phyloP scores from a whole-genome alignment of 2,113 vertebrate genomes.

The Agapornis roseicollis region DNA sequence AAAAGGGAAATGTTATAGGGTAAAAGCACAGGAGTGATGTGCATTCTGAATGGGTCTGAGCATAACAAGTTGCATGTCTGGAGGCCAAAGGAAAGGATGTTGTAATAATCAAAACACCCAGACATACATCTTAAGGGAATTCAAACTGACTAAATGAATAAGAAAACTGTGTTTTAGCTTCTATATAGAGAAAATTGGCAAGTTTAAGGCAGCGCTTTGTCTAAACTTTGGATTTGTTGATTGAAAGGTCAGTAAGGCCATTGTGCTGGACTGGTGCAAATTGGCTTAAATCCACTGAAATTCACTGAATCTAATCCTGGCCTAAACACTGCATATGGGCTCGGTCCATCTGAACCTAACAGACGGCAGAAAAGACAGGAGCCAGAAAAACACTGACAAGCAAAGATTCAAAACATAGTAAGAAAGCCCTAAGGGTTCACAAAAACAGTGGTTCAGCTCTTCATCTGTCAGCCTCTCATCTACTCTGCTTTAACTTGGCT shows the following conservation, averaged over 20 bases:
- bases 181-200: neutral
- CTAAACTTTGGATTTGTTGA: neutral
- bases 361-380: neutral
- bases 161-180: neutral
- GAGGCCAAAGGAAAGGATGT: neutral
- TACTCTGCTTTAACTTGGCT: neutral
- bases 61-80: neutral
- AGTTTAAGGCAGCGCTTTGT: neutral
- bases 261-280: neutral
- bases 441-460: neutral
- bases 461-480: neutral
- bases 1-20: neutral
- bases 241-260: neutral
- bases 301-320: neutral
- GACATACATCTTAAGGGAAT: neutral
- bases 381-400: neutral
- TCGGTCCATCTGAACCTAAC: neutral
- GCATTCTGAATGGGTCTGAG: neutral
- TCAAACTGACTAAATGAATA: neutral
- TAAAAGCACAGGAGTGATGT: neutral
- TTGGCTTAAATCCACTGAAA: neutral
- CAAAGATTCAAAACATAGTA: neutral
- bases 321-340: neutral
- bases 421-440: neutral
- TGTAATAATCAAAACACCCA: conserved; percentile 13